These are phyloP conservation scores for Gyrodactylus bullatarudis DNA, from an alignment of 1,140 invertebrate species.

Conservation along the genomic window DNA sequence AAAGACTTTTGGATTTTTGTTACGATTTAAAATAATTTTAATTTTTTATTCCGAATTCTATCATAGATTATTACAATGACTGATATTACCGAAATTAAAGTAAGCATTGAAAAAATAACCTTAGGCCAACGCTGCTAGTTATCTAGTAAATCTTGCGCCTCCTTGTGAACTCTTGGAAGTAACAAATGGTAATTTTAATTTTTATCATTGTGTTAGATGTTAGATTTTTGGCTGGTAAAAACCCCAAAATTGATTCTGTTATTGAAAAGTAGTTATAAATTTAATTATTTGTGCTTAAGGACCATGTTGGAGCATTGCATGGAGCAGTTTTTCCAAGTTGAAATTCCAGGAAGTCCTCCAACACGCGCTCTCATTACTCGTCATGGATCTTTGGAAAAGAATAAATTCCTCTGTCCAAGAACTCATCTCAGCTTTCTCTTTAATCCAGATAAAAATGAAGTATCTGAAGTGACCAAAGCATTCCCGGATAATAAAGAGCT, in stretches of 20 bases:
- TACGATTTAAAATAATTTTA: too few relatives aligned
- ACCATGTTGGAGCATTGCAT: not conserved
- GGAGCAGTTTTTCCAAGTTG: not conserved
- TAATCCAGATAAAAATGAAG: not conserved
- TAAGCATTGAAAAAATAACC: too few relatives aligned
- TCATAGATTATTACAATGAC: too few relatives aligned
- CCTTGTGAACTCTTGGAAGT: conserved; percentile 2
- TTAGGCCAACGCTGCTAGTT: not conserved
- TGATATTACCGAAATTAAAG: too few relatives aligned
- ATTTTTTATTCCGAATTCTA: too few relatives aligned
- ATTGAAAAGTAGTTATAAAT: not conserved
- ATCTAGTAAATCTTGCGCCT: not conserved
- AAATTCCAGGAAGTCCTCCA: not conserved
- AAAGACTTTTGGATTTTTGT: too few relatives aligned
- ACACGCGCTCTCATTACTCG: not conserved
- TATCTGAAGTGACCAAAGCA: not conserved
- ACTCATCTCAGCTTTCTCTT: not conserved
- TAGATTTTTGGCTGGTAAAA: conserved; percentile 1
- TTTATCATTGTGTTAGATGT: not conserved
- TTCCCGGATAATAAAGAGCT: not conserved
- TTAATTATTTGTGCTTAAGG: not conserved
- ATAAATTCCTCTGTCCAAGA: not conserved
- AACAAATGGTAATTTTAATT: not conserved
- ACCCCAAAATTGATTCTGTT: not conserved
- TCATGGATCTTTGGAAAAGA: not conserved